Evolutionary conservation across 2,797 vertebrate species (phyloP).

Genomic region (Melanotaenia trifasciata): DNA sequence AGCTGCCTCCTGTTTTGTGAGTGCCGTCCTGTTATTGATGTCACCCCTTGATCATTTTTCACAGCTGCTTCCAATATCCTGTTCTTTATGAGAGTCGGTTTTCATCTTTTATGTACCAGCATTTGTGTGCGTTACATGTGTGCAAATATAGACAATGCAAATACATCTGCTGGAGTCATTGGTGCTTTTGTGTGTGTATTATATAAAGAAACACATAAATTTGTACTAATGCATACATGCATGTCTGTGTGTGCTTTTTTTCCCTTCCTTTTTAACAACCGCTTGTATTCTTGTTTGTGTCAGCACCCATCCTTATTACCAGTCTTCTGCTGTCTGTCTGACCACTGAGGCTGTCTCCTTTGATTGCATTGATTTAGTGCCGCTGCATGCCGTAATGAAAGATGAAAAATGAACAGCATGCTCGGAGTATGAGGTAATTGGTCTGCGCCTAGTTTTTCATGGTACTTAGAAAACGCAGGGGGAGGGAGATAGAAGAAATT

Average conservation of each 20-base stretch:
- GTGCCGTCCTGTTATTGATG: slow-evolving; percentile 75
- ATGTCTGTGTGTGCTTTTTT: slow-evolving; percentile 12
- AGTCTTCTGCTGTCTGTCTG: slow-evolving; percentile 59
- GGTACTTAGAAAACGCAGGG: slow-evolving; percentile 24
- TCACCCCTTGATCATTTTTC: slow-evolving; percentile 80
- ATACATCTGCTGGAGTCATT: slow-evolving; percentile 56
- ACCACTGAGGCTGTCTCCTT: slow-evolving; percentile 63
- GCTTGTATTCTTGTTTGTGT: slow-evolving; percentile 47
- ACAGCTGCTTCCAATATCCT: slow-evolving; percentile 79
- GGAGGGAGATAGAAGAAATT: slow-evolving; percentile 22
- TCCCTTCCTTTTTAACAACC: slow-evolving; percentile 11
- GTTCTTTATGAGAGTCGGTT: slow-evolving; percentile 75
- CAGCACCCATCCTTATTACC: slow-evolving; percentile 58
- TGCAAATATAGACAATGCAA: slow-evolving; percentile 73
- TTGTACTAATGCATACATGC: slow-evolving; percentile 20
- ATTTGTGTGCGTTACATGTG: slow-evolving; percentile 59
- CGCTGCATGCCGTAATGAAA: slow-evolving; percentile 63
- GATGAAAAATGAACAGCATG: slow-evolving; percentile 60
- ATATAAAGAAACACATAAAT: slow-evolving; percentile 29
- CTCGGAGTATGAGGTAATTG: slow-evolving; percentile 62
- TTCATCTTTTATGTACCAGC: slow-evolving; percentile 74
- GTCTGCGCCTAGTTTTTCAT: slow-evolving; percentile 47
- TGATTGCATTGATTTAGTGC: slow-evolving; percentile 71
- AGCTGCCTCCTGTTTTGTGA: slow-evolving; percentile 70
- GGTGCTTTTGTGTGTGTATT: slow-evolving; percentile 36